A percentile compares a stretch with the other conserved stretches of the same genome.
phyloP scores from a whole-genome alignment of 2,113 vertebrate genomes.

The Podarcis raffonei region DNA sequence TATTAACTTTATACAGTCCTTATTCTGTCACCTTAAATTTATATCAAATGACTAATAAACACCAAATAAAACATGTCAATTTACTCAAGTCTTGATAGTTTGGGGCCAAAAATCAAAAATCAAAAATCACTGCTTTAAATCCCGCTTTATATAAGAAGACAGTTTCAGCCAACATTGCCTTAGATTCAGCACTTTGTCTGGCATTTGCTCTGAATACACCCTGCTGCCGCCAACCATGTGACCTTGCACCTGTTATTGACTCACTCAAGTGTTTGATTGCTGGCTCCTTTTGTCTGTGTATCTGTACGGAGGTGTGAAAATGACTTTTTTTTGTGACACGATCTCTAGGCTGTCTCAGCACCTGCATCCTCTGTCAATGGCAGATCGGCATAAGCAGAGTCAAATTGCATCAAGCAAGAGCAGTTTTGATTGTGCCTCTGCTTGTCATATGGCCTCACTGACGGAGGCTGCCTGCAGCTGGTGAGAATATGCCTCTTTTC shows the following conservation, averaged over 20 bases:
- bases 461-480: constrained; percentile 28
- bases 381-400: not conserved
- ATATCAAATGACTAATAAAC: constrained; percentile 27
- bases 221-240: not conserved
- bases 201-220: not conserved
- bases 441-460: constrained; percentile 23
- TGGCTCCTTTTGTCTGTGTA: not conserved
- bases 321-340: constrained; percentile 4
- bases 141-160: not conserved
- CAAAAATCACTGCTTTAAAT: not conserved
- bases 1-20: constrained; percentile 6
- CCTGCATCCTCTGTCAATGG: not conserved
- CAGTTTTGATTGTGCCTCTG: constrained; percentile 42
- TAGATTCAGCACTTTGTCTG: not conserved
- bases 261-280: constrained; percentile 21
- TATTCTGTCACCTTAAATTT: constrained; percentile 32
- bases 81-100: not conserved
- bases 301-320: constrained; percentile 5
- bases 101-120: not conserved
- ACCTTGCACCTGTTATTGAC: not conserved
- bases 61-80: not conserved
- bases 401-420: constrained; percentile 23
- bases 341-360: constrained; percentile 13
- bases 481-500: constrained; percentile 12
- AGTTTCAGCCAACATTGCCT: not conserved